A percentile compares a stretch with the other conserved stretches of the same genome.
Evolutionary conservation across 2,797 vertebrate genomes (phyloP).

Genomic region (Helarctos malayanus): DNA sequence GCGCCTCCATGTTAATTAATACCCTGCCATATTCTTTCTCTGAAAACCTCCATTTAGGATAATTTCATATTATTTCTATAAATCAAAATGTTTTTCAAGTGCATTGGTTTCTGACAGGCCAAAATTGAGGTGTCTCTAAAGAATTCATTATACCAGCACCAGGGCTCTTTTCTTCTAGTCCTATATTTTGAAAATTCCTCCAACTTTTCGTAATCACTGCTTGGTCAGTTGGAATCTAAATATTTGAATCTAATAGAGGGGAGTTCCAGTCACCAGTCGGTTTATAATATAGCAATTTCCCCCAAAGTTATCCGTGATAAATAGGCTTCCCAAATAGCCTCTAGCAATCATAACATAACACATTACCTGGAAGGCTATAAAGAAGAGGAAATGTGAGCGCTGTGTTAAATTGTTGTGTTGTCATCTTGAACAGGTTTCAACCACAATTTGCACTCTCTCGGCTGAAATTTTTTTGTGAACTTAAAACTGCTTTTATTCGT

Average conservation of each 20-base stretch:
- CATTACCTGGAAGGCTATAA: neutral
- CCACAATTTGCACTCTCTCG: neutral
- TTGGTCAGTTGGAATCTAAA: constrained; percentile 28
- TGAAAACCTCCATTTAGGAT: constrained; percentile 17
- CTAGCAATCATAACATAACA: neutral
- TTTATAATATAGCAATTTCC: neutral
- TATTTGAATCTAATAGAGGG: neutral
- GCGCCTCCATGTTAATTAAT: neutral
- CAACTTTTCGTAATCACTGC: neutral
- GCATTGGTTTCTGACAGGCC: neutral
- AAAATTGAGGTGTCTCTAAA: neutral
- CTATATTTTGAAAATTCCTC: neutral
- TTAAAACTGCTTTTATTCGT: neutral
- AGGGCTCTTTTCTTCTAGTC: neutral
- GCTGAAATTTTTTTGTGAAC: neutral
- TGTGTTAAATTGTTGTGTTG: neutral
- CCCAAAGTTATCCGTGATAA: neutral
- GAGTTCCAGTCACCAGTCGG: constrained; percentile 13
- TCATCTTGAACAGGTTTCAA: neutral
- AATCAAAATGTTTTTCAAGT: neutral
- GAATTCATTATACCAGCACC: neutral
- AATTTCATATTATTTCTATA: constrained; percentile 27
- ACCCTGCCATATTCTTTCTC: neutral
- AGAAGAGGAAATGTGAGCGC: neutral
- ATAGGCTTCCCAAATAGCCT: neutral